These are phyloP conservation scores for Heloderma charlesbogerti DNA, from an alignment of 2,113 vertebrate genomes.

Conservation along the genomic window DNA sequence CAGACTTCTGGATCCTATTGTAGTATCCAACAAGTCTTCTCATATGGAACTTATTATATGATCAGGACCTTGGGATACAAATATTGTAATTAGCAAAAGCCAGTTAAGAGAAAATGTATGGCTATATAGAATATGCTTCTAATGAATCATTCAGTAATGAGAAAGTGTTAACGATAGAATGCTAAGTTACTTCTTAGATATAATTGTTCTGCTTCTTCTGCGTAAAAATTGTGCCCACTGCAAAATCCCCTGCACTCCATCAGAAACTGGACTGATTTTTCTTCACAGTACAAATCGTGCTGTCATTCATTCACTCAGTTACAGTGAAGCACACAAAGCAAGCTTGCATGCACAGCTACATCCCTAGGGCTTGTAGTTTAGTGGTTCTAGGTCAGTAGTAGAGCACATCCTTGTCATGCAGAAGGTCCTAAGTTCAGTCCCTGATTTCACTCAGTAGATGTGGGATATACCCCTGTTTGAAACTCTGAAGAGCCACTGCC, in stretches of 20 bases:
- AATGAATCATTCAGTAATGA: slow-evolving; percentile 28
- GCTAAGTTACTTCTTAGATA: slow-evolving; percentile 27
- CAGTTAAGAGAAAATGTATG: slow-evolving; percentile 2
- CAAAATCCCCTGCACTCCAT: slow-evolving; percentile 18
- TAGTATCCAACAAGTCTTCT: background rate
- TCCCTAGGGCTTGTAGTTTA: background rate
- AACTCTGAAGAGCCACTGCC: background rate
- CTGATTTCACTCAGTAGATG: background rate
- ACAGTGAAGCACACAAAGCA: background rate
- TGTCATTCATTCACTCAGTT: background rate
- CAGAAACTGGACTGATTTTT: background rate
- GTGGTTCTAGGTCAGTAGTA: background rate
- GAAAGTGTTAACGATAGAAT: slow-evolving; percentile 4
- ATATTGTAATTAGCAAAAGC: slow-evolving; percentile 24
- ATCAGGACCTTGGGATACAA: slow-evolving; percentile 13
- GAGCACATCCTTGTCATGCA: background rate
- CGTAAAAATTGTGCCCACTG: slow-evolving; percentile 11
- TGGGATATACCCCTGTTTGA: background rate
- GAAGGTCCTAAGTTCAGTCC: background rate
- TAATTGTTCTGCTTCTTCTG: slow-evolving; percentile 46
- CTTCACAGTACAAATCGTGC: background rate
- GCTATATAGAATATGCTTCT: slow-evolving; percentile 31
- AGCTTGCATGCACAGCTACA: background rate
- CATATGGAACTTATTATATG: background rate
- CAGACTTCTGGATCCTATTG: background rate